Evolutionary conservation across 1,140 invertebrate species (phyloP).

Genomic region (Diachasma alloeum): DNA sequence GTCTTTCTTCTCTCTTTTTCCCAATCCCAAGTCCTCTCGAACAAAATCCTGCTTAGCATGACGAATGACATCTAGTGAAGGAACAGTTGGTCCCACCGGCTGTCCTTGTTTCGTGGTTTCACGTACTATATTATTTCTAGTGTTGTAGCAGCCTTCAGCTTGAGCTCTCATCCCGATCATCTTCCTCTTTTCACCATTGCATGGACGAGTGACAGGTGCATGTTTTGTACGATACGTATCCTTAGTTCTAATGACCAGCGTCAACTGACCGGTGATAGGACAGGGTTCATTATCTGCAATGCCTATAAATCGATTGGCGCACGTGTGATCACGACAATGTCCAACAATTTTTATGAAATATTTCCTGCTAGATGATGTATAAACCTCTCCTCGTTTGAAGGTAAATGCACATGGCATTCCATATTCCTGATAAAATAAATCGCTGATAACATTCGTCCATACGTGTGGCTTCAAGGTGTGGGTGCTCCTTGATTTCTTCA

Average conservation of each 20-base stretch:
- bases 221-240: neutral
- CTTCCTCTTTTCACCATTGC: neutral
- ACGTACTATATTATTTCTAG: neutral
- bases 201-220: neutral
- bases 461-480: neutral
- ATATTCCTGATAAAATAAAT: neutral
- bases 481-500: neutral
- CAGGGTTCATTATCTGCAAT: neutral
- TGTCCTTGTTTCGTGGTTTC: neutral
- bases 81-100: neutral
- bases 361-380: neutral
- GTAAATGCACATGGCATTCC: neutral
- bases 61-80: neutral
- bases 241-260: neutral
- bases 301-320: neutral
- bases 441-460: neutral
- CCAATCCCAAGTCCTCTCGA: neutral
- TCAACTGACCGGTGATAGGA: neutral
- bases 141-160: neutral
- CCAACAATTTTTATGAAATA: neutral
- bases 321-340: neutral
- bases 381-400: neutral
- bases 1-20: neutral
- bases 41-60: neutral
- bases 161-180: neutral